These are phyloP conservation scores for Palythoa grandis DNA, from an alignment of 92 coral and sea anemone species.

Conservation along the genomic window DNA sequence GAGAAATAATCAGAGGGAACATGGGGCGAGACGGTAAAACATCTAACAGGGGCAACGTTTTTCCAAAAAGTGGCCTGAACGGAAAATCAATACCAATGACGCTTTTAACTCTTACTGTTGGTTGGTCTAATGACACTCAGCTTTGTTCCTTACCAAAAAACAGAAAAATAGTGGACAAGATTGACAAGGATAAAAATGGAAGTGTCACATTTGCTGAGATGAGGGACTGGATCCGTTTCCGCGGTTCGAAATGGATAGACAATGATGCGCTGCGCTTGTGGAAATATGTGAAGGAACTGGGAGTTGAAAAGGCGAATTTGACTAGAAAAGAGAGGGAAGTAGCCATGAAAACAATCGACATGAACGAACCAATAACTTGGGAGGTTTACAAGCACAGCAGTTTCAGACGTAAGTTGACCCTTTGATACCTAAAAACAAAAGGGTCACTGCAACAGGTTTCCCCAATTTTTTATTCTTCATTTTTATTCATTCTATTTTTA, in stretches of 20 bases:
- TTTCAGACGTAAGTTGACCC: conserved; percentile 51
- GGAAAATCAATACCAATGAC: too few relatives aligned
- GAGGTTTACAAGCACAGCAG: conserved; percentile 56
- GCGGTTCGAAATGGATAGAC: conserved; percentile 56
- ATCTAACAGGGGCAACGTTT: too few relatives aligned
- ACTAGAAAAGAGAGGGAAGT: conserved; percentile 16
- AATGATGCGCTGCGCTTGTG: conserved; percentile 72
- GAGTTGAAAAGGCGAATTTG: neutral
- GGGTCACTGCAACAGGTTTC: too few relatives aligned
- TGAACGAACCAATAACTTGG: conserved; percentile 67
- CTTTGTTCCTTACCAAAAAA: neutral
- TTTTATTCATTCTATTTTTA: too few relatives aligned
- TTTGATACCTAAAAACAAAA: too few relatives aligned
- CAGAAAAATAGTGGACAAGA: conserved; percentile 87
- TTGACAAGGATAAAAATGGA: conserved; percentile 90
- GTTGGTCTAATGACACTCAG: too few relatives aligned
- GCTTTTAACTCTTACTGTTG: too few relatives aligned
- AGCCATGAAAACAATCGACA: conserved; percentile 35
- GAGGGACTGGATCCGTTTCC: conserved; percentile 72
- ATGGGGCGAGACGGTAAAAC: too few relatives aligned
- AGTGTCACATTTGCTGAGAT: conserved; percentile 69
- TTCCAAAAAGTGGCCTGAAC: too few relatives aligned
- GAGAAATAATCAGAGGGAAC: too few relatives aligned
- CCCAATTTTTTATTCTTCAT: too few relatives aligned
- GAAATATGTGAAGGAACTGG: conserved; percentile 46